Evolutionary conservation across 2,797 vertebrate species (phyloP), one percentile per base, ranked within the genome.

Genomic region (Microctenopoma steveboyesi): DNA sequence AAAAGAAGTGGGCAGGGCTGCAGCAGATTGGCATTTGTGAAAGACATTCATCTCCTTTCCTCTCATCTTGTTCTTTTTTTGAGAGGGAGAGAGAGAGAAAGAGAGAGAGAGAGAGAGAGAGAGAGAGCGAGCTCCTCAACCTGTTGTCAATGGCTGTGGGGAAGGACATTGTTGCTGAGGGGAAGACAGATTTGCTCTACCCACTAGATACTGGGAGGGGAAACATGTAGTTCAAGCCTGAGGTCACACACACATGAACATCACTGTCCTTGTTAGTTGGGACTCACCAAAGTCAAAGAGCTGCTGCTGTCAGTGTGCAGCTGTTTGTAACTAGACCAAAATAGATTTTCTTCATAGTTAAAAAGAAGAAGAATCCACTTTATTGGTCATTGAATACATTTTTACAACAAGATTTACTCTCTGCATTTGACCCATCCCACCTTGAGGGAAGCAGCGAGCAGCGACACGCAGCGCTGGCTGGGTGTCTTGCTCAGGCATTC

Each of bases 1-100:
- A 75, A 82, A 65, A 63, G 63, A 72, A 74, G 52, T 40, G 3
- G 57, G 60, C 61, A 50, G 46, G 69, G 64, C 75, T 45, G 54
- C 65, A 65, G 74, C 64, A 46, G 56, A 70, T 63, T 77, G 82
- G 81, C 76, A 78, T 83, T 84, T 85, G 69, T 78, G 81, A 73
- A 79, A 84, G 79, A 79, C 76, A 71, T 85, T 86, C 83, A 82
- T 81, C 76, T 18, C 18, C 18, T 18, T 1, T 62, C 62, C 55
- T 67, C 66, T 84, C 70, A 60, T 81, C 61, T 62, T 62, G 27
- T 70, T 73, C 56, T 46, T 72, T 50, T 61, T 84, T 87, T 69
- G 40, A 76, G 45, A 62, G 18, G 18, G 18, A 18, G 18, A 18
- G 18, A 18, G 18, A 18, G 18, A 18, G 18, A 18, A 1, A 18